These are phyloP conservation scores for Oceanodroma leucorhoa DNA, from an alignment of 2,797 vertebrate genomes.

Conservation along the genomic window DNA sequence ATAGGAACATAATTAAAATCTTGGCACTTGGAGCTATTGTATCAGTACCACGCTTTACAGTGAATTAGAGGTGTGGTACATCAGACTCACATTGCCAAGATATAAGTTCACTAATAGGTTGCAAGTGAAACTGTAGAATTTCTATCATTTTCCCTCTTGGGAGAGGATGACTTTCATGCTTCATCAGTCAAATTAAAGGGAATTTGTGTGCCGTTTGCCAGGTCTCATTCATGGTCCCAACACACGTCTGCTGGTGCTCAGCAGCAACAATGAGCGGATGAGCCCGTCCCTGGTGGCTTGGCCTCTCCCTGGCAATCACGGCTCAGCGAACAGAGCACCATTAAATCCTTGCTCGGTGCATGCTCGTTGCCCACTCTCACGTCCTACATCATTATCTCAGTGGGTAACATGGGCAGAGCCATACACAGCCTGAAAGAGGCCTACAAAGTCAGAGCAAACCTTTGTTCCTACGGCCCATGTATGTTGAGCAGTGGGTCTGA, in stretches of 20 bases:
- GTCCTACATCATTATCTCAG: conserved; percentile 13
- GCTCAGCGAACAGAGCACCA: neutral
- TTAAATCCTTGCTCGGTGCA: neutral
- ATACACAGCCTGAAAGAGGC: neutral
- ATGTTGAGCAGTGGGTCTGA: neutral
- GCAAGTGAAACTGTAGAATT: neutral
- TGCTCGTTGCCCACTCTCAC: neutral
- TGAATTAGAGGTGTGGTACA: neutral
- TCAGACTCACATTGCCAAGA: neutral
- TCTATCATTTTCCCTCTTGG: neutral
- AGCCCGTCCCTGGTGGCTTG: neutral
- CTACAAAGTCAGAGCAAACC: neutral
- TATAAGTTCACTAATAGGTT: neutral
- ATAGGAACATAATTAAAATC: neutral
- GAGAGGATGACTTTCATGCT: neutral
- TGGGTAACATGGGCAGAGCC: neutral
- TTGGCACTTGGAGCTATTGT: neutral
- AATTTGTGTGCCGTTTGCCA: neutral
- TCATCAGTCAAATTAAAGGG: neutral
- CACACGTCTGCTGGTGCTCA: neutral
- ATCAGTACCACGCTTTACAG: neutral
- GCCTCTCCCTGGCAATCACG: neutral
- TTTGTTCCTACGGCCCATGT: neutral
- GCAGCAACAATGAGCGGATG: neutral
- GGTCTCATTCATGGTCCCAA: neutral